Conservation (phyloP, 2,888 invertebrate genomes). For the Sipha maydis region DNA sequence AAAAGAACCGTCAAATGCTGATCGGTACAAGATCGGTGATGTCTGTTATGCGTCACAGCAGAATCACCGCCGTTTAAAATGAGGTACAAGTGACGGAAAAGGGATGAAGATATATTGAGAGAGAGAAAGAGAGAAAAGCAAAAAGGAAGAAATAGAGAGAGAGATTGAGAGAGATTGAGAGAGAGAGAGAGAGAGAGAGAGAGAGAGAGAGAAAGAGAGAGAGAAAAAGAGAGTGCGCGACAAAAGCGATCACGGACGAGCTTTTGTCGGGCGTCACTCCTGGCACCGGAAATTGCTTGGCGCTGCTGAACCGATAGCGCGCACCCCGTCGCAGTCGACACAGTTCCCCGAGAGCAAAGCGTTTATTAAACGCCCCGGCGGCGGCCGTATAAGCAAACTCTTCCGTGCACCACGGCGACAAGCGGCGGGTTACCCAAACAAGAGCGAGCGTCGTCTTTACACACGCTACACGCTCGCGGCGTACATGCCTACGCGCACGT, state of each 20-base stretch:
- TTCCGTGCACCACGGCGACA: not conserved
- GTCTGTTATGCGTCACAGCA: not conserved
- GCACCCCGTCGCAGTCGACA: not conserved
- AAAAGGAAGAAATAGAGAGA: not conserved
- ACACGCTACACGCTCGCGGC: not conserved
- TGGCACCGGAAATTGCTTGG: slow-evolving; percentile 60
- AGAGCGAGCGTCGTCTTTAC: slow-evolving; percentile 2
- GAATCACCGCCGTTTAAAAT: not conserved
- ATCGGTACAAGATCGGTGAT: not conserved
- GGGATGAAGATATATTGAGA: not conserved
- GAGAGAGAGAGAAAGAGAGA: not conserved
- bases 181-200: not conserved
- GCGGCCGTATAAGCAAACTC: slow-evolving; percentile 16
- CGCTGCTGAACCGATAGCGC: slow-evolving; percentile 56
- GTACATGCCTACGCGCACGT: not conserved
- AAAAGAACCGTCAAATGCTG: not conserved
- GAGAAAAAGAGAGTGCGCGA: not conserved
- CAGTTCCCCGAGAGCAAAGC: slow-evolving; percentile 45
- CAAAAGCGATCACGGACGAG: slow-evolving; percentile 40
- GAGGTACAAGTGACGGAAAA: not conserved
- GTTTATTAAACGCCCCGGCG: slow-evolving; percentile 55
- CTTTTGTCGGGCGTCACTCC: slow-evolving; percentile 54
- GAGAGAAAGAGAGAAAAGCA: not conserved
- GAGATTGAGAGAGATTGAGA: not conserved
- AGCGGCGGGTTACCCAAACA: slow-evolving; percentile 26